Conservation (phyloP, 1,140 invertebrate genomes). For the Dreissena polymorpha region DNA sequence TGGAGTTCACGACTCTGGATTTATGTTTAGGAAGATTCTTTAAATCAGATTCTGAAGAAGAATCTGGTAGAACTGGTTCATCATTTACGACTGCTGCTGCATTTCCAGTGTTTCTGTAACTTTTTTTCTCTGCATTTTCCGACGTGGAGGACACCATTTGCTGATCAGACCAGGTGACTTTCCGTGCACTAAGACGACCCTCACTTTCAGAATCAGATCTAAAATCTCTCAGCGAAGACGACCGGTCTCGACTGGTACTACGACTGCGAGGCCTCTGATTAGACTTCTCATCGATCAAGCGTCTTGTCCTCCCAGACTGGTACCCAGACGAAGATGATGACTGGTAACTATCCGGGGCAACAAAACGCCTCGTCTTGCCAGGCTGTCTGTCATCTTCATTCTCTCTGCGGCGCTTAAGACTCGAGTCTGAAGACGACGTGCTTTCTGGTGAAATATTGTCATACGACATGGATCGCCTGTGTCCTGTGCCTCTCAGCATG, state of each 20-base stretch:
- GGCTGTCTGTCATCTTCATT: slow-evolving; percentile 22
- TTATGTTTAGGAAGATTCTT: slow-evolving; percentile 4
- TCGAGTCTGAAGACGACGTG: slow-evolving; percentile 34
- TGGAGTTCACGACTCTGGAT: background rate
- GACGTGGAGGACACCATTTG: slow-evolving; percentile 47
- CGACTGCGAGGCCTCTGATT: slow-evolving; percentile 29
- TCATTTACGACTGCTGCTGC: background rate
- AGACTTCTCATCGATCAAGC: background rate
- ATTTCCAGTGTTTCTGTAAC: background rate
- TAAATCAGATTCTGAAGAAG: slow-evolving; percentile 33
- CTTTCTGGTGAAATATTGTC: slow-evolving; percentile 44
- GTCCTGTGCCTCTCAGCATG: background rate
- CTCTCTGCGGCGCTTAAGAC: slow-evolving; percentile 43
- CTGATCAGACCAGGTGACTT: slow-evolving; percentile 48
- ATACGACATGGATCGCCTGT: slow-evolving; percentile 12
- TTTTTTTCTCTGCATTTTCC: background rate
- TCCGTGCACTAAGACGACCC: slow-evolving; percentile 16
- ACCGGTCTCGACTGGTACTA: slow-evolving; percentile 22
- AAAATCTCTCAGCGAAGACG: background rate
- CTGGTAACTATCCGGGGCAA: slow-evolving; percentile 8
- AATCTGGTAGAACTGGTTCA: slow-evolving; percentile 28
- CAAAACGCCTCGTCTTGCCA: slow-evolving; percentile 28
- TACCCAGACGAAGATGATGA: background rate
- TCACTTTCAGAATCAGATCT: background rate
- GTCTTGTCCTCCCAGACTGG: background rate